These are phyloP conservation scores for Sakesphorus luctuosus DNA, from an alignment of 2,113 vertebrate species.

Conservation along the genomic window DNA sequence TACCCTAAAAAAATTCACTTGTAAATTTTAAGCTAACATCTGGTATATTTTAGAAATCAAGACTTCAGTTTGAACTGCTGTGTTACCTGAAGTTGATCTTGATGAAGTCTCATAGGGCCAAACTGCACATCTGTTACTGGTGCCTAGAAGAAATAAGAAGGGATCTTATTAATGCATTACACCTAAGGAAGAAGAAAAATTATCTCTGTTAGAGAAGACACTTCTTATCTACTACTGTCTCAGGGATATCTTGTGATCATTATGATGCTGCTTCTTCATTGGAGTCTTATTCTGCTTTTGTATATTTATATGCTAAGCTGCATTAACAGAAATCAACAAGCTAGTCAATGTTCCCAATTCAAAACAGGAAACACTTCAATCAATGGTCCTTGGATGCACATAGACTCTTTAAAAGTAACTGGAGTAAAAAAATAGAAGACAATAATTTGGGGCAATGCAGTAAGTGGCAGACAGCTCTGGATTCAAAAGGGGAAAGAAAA, in stretches of 20 bases:
- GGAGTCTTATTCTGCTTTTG: not conserved
- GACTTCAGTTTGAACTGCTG: not conserved
- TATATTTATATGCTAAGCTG: not conserved
- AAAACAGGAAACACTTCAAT: not conserved
- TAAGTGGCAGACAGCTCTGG: not conserved
- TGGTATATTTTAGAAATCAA: not conserved
- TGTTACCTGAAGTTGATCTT: constrained; percentile 96
- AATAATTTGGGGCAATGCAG: not conserved
- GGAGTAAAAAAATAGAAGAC: not conserved
- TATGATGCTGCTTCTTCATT: not conserved
- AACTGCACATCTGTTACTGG: constrained; percentile 90
- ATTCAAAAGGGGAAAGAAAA: not conserved
- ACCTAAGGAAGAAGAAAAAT: not conserved
- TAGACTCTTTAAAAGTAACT: not conserved
- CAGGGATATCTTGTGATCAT: not conserved
- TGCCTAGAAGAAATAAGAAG: constrained; percentile 78
- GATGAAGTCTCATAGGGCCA: constrained; percentile 97
- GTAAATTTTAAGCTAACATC: not conserved
- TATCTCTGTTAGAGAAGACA: not conserved
- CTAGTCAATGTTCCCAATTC: not conserved
- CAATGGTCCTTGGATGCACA: not conserved
- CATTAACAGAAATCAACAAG: not conserved
- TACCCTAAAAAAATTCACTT: not conserved
- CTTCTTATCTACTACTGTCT: not conserved
- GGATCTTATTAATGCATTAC: not conserved